Base-by-base conservation (phyloP, 2,113 vertebrate genomes). In the Nerophis lumbriciformis region DNA sequence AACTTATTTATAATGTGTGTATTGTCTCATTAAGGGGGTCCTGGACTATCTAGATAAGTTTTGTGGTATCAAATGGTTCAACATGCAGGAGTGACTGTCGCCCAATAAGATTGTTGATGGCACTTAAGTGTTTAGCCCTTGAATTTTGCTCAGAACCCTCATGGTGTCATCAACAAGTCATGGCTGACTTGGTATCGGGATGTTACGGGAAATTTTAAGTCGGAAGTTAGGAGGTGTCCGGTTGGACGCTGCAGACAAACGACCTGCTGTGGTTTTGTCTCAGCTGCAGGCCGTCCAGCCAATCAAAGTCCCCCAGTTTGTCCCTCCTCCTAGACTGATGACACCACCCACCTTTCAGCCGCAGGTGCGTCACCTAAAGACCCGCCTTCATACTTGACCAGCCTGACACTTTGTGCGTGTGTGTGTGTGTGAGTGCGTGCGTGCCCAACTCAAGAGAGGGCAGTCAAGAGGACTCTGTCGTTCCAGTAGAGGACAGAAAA, bases 271-370 rank as follows among this genome's bases (percentile, higher is more conserved):
- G 87, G 85, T 90, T 82, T 90, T 79, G 77, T 88, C 91, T 89
- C 94, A 96, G 95, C 94, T 99, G 90, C 95, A 99, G 91, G 92
- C 95, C 90, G 87, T 91, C 87, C 95, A 95, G 87, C 94, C 94
- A 89, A 99, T 99, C 91, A 99, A 96, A 96, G 96, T 99, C 90
- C 96, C 95, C 88, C 95, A 99, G 90, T 99, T 99, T 93, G 96
- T 98, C 84, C 95, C 95, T 88, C 96, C 96, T 94, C 94, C 96
- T 87, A 93, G 95, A 92, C 93, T 98, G 87, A 99, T 92, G 89
- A 94, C 95, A 89, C 95, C 94, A 79, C 95, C 95, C 86, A 93
- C 93, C 89, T 96, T 93, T 87, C 94, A 96, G 89, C 95, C 94
- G 85, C 96, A 99, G 93, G 96, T 98, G 86, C 90, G 94, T 94